Evolutionary conservation across 2,888 invertebrate species (phyloP).

Genomic region (Noctua pronuba): DNA sequence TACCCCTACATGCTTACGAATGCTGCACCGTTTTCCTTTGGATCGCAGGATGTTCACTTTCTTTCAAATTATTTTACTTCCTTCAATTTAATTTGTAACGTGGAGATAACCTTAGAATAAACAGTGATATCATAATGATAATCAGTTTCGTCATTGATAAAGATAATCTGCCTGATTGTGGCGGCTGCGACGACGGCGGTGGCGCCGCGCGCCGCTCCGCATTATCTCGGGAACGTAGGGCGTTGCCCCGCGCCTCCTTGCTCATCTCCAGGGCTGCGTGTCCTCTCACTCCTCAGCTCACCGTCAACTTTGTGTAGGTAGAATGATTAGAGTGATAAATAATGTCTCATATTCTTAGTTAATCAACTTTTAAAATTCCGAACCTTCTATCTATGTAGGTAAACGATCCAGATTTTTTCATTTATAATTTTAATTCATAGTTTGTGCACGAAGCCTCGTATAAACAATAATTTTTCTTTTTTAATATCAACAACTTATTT

Average conservation of each 20-base stretch:
- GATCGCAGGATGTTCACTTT: not conserved
- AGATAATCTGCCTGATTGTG: conserved; percentile 22
- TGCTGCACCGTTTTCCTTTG: not conserved
- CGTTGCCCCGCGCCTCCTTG: conserved; percentile 31
- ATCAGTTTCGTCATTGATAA: conserved; percentile 48
- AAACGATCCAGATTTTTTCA: not conserved
- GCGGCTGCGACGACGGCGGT: not conserved
- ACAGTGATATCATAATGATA: conserved; percentile 5
- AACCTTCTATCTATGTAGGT: not conserved
- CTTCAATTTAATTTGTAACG: conserved; percentile 6
- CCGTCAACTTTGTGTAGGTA: not conserved
- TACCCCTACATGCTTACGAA: not conserved
- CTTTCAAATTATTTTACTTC: not conserved
- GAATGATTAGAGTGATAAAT: not conserved
- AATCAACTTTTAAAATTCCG: not conserved
- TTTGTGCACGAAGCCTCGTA: not conserved
- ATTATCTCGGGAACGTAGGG: conserved; percentile 12
- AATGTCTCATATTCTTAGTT: not conserved
- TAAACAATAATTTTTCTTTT: not conserved
- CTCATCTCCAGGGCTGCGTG: not conserved
- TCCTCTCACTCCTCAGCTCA: not conserved
- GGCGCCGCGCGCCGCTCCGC: conserved; percentile 3
- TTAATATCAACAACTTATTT: not conserved
- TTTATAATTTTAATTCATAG: not conserved
- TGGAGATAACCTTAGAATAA: conserved; percentile 15